Evolutionary conservation across 64 coral and sea anemone genomes (phyloP).

Genomic region (Stichodactyla helianthus): DNA sequence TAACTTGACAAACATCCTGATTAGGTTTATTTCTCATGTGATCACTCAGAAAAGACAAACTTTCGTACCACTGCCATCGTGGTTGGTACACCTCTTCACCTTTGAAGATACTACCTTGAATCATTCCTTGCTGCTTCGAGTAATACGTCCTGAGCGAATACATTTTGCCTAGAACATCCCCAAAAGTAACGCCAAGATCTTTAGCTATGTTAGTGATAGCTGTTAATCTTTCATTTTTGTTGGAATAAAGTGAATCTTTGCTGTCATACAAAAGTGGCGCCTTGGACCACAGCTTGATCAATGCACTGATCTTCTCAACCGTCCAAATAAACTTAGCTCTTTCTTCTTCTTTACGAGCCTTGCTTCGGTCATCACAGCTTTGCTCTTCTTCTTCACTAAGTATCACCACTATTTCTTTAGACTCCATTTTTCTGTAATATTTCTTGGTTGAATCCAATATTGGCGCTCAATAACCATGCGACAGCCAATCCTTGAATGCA

Average conservation of each 20-base stretch:
- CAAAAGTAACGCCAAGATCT: neutral
- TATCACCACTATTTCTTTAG: neutral
- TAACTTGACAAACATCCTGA: neutral
- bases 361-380: neutral
- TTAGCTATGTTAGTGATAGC: neutral
- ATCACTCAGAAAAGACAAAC: neutral
- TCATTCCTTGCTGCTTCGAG: neutral
- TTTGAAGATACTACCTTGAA: neutral
- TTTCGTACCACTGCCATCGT: neutral
- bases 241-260: neutral
- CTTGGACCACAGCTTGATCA: neutral
- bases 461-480: neutral
- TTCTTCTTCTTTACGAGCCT: neutral
- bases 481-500: neutral
- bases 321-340: neutral
- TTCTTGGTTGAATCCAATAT: neutral
- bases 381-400: neutral
- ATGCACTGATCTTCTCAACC: neutral
- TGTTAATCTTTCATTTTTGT: neutral
- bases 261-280: neutral
- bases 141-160: neutral
- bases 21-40: neutral
- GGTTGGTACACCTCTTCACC: neutral
- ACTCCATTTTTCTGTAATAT: neutral
- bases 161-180: neutral